Conservation (phyloP, 2,113 vertebrate genomes). For the Burhinus bistriatus region DNA sequence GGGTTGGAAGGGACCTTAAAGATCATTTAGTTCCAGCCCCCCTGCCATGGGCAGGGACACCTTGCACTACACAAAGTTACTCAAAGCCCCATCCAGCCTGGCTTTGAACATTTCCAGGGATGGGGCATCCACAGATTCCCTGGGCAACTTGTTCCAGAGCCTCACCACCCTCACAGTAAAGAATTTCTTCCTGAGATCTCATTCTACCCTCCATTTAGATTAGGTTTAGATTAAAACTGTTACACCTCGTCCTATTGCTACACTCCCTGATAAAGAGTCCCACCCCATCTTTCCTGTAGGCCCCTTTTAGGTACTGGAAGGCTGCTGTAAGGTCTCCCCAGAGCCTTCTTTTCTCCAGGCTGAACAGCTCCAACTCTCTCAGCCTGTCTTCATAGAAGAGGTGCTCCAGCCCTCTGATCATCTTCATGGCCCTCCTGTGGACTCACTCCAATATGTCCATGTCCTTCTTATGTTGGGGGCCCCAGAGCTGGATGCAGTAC, state of each 20-base stretch:
- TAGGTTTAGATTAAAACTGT: background rate
- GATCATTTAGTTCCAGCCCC: background rate
- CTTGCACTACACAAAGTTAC: background rate
- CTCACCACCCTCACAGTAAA: background rate
- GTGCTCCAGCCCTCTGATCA: background rate
- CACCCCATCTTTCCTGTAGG: background rate
- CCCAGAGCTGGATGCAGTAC: background rate
- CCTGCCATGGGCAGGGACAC: background rate
- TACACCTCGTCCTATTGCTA: background rate
- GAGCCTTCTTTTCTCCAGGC: background rate
- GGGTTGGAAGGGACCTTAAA: background rate
- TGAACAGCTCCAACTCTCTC: background rate
- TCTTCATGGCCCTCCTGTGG: background rate
- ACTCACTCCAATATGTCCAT: background rate
- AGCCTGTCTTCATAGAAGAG: background rate
- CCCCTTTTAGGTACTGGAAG: background rate
- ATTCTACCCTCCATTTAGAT: background rate
- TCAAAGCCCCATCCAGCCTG: background rate
- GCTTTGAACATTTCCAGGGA: background rate
- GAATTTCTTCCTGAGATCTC: background rate
- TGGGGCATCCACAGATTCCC: background rate
- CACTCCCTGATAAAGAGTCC: background rate
- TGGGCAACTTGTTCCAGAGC: background rate
- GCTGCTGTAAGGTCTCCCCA: background rate
- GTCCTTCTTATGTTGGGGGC: background rate